Percentiles rank a stretch among this genome's conserved stretches.
These are phyloP conservation scores for Melopsittacus undulatus DNA, from an alignment of 2,797 vertebrate species.

Conservation along the genomic window DNA sequence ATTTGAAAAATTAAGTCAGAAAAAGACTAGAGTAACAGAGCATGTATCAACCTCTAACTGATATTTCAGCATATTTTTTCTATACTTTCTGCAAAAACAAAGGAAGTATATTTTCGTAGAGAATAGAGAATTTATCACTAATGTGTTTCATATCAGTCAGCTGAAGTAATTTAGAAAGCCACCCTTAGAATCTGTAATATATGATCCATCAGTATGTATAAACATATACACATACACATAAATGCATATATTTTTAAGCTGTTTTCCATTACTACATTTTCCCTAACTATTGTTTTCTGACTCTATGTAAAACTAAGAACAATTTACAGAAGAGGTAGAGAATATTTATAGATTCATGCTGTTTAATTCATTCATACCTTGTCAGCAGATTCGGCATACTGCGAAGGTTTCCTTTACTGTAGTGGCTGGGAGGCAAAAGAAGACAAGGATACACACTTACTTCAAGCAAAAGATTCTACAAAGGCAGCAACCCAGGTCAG, in stretches of 20 bases:
- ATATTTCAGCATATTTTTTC: background rate
- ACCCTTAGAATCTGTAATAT: background rate
- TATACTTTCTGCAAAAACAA: background rate
- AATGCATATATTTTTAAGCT: background rate
- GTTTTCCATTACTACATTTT: background rate
- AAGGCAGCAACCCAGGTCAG: background rate
- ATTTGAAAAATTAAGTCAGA: background rate
- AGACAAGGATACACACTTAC: background rate
- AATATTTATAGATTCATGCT: background rate
- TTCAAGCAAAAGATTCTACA: background rate
- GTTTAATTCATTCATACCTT: background rate
- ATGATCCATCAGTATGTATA: background rate
- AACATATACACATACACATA: background rate
- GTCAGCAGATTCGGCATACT: background rate
- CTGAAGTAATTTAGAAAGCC: background rate
- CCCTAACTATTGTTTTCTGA: background rate
- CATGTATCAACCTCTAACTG: background rate
- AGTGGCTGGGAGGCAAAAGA: background rate
- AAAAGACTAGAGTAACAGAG: background rate
- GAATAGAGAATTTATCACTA: background rate
- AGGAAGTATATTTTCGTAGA: background rate
- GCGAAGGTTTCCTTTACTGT: accelerated
- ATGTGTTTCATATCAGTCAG: background rate
- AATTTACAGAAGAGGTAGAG: background rate
- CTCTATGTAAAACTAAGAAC: background rate